Evolutionary conservation across 2,888 invertebrate species (phyloP), one percentile per base, ranked within the genome.

Genomic region (Platypus cylindrus): DNA sequence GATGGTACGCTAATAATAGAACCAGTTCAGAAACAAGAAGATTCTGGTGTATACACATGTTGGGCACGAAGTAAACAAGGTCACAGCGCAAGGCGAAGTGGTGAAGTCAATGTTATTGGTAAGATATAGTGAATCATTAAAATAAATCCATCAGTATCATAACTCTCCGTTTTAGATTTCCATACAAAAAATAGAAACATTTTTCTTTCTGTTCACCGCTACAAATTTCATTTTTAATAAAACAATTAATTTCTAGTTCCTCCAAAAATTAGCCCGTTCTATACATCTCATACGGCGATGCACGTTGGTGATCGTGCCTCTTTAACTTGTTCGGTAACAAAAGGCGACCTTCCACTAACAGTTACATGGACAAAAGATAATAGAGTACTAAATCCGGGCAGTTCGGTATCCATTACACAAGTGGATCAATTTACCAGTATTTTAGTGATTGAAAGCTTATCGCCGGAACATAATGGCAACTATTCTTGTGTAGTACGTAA

Each of bases 21-120:
- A 47, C 78, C 78, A 22, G 82, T 85, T 14, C 81, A 82, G 56
- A 80, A 82, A 56, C 68, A 68, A 42, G 68, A 71, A 7, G 79
- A 81, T 55, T 78, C 81, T 17, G 82, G 82, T 11, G 76, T 78
- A 28, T 86, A 86, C 63, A 78, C 79, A 20, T 86, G 85, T 60
- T 76, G 76, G 62, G 84, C 84, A 2, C 66, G 74, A 44, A 82
- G 83, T 62, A 77, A 78, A 52, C 80, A 80, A 51, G 81, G 80
- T 13, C 78, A 79, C 58, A 76, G 73, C 52, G 78, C 79, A 1
- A 64, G 78, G 34, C 65, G 80, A 49, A 77, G 77, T 48, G 78
- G 79, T 40, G 78, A 79, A 62, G 77, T 82, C 47, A 72, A 73
- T 47, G 80, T 82, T 41, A 80, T 81, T 64, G 81, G 81, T 82